Percentiles rank a stretch among this genome's conserved stretches.
These are phyloP conservation scores for Actinernus sp. DNA, from an alignment of 92 coral and sea anemone genomes.

Conservation along the genomic window DNA sequence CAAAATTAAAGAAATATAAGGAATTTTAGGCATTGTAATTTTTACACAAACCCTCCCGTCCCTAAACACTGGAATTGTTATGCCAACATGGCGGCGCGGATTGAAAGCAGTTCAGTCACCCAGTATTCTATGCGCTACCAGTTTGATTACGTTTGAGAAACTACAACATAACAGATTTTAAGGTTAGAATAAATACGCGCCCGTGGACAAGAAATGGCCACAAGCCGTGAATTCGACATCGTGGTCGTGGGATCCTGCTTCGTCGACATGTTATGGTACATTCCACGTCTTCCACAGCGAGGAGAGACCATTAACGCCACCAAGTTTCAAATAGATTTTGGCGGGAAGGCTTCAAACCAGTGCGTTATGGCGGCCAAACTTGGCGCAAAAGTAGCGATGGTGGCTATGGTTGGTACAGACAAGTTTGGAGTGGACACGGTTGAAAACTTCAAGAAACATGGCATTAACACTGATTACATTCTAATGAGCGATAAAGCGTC, in stretches of 20 bases:
- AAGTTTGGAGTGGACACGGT: constrained; percentile 85
- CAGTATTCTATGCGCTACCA: too few relatives aligned
- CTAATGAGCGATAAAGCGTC: constrained; percentile 64
- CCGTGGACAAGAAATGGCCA: too few relatives aligned
- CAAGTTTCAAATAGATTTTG: constrained; percentile 85
- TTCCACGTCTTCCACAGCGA: constrained; percentile 70
- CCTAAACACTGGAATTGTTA: too few relatives aligned
- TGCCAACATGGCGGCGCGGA: too few relatives aligned
- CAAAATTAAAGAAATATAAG: too few relatives aligned
- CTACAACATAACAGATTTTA: too few relatives aligned
- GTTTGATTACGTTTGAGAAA: too few relatives aligned
- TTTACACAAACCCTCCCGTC: too few relatives aligned
- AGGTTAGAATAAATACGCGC: too few relatives aligned
- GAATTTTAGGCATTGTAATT: too few relatives aligned
- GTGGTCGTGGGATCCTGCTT: constrained; percentile 94
- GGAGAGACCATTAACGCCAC: constrained; percentile 85
- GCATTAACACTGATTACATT: constrained; percentile 85
- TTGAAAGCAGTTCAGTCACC: too few relatives aligned
- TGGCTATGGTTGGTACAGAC: constrained; percentile 83
- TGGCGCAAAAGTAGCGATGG: constrained; percentile 88
- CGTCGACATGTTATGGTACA: constrained; percentile 87
- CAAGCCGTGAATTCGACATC: constrained; percentile 42
- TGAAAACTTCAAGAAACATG: constrained; percentile 74
- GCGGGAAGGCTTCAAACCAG: constrained; percentile 96
- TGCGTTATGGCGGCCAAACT: constrained; percentile 97